These are phyloP conservation scores for Miichthys miiuy DNA, from an alignment of 2,797 vertebrate species.

Conservation along the genomic window DNA sequence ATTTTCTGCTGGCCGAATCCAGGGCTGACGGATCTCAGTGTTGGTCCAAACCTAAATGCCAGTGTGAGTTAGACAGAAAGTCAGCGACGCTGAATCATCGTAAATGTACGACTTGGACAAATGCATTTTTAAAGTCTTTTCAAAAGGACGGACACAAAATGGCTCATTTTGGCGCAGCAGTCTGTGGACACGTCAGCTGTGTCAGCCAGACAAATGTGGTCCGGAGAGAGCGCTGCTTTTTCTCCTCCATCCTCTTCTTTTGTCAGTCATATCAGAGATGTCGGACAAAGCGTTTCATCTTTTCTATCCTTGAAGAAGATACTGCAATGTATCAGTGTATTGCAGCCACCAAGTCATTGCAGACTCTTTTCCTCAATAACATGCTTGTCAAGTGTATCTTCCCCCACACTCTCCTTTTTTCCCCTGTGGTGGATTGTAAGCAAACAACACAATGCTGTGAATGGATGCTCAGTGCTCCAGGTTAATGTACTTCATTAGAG, in stretches of 20 bases:
- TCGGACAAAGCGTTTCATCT: slow-evolving; percentile 64
- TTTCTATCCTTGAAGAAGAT: slow-evolving; percentile 55
- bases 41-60: slow-evolving; percentile 40
- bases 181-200: slow-evolving; percentile 41
- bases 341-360: slow-evolving; percentile 32
- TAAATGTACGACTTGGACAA: slow-evolving; percentile 48
- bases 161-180: slow-evolving; percentile 61
- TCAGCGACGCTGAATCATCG: slow-evolving; percentile 45
- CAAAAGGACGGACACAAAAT: slow-evolving; percentile 53
- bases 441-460: slow-evolving; percentile 63
- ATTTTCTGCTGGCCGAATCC: neutral
- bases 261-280: slow-evolving; percentile 50
- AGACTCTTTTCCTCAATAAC: slow-evolving; percentile 53
- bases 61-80: slow-evolving; percentile 25
- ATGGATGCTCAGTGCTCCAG: slow-evolving; percentile 65
- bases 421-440: slow-evolving; percentile 49
- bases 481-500: slow-evolving; percentile 82
- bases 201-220: slow-evolving; percentile 65
- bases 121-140: slow-evolving; percentile 66
- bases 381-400: slow-evolving; percentile 53
- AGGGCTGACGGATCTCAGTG: slow-evolving; percentile 25
- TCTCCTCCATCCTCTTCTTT: slow-evolving; percentile 17
- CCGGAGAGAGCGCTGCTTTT: slow-evolving; percentile 27
- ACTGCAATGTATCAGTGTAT: slow-evolving; percentile 39
- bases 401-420: neutral